phyloP scores from a whole-genome alignment of 2,113 vertebrate genomes.

The Cavia porcellus region DNA sequence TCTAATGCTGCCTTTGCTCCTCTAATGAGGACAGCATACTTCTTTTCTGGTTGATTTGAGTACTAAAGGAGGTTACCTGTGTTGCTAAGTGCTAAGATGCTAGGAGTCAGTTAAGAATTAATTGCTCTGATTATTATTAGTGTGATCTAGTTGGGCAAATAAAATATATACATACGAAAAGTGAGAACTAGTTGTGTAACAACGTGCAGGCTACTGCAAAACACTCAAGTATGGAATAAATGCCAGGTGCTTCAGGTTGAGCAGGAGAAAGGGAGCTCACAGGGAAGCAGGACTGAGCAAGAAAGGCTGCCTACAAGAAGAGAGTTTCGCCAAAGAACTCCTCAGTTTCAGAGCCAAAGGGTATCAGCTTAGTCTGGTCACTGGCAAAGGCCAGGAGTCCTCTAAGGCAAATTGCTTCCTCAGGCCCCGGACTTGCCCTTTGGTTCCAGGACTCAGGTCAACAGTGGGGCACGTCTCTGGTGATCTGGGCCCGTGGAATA shows the following conservation, averaged over 20 bases:
- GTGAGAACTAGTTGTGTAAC: background rate
- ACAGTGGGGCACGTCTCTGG: background rate
- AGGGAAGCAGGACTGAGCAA: background rate
- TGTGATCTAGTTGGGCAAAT: background rate
- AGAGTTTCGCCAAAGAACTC: rapidly evolving
- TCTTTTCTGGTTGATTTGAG: background rate
- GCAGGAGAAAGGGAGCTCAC: background rate
- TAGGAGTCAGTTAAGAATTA: constrained; percentile 2
- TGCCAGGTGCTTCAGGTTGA: background rate
- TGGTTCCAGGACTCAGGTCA: background rate
- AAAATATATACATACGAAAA: background rate
- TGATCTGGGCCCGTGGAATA: background rate
- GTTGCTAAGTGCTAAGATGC: background rate
- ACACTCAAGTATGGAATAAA: background rate
- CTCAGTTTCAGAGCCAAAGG: background rate
- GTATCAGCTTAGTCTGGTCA: background rate
- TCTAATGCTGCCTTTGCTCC: constrained; percentile 35
- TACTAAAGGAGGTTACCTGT: background rate
- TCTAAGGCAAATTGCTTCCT: background rate
- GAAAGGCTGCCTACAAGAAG: background rate
- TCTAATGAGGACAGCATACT: background rate
- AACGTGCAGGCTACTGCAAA: background rate
- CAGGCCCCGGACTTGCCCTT: background rate
- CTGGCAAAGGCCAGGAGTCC: background rate
- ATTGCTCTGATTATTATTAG: background rate